A percentile compares a stretch with the other conserved stretches of the same genome.
These are phyloP conservation scores for Xestia sexstrigata DNA, from an alignment of 2,888 invertebrate genomes.

Conservation along the genomic window DNA sequence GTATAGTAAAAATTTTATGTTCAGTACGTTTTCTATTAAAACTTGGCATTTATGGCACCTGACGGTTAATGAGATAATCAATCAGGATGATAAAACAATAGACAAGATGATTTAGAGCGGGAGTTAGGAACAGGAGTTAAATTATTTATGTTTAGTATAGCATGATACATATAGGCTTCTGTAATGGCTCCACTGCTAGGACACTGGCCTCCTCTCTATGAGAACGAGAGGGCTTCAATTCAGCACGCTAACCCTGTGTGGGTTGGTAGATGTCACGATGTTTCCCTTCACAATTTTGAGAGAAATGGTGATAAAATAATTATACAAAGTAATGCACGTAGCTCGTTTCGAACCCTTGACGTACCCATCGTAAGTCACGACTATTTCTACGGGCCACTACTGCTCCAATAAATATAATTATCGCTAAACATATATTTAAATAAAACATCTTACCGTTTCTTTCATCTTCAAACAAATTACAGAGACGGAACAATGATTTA, in stretches of 20 bases:
- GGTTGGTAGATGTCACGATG: background rate
- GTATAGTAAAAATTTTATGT: constrained; percentile 63
- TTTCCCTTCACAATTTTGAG: background rate
- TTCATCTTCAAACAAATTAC: background rate
- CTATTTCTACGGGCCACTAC: background rate
- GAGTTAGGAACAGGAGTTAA: background rate
- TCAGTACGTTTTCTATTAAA: constrained; percentile 65
- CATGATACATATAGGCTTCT: background rate
- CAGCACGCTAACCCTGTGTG: background rate
- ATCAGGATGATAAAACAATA: constrained; percentile 39
- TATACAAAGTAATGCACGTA: background rate
- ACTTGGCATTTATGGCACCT: constrained; percentile 59
- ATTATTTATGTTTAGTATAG: background rate
- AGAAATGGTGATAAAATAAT: background rate
- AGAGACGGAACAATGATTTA: background rate
- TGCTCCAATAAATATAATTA: background rate
- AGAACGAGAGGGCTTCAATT: background rate
- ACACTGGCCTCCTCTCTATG: background rate
- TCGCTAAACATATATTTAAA: background rate
- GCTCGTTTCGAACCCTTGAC: background rate
- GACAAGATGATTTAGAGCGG: constrained; percentile 19
- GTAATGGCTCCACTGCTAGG: background rate
- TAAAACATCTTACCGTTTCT: background rate
- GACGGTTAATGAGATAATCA: constrained; percentile 48
- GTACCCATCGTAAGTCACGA: background rate